These are phyloP conservation scores for Meriones unguiculatus DNA, from an alignment of 2,113 vertebrate genomes.

Conservation along the genomic window DNA sequence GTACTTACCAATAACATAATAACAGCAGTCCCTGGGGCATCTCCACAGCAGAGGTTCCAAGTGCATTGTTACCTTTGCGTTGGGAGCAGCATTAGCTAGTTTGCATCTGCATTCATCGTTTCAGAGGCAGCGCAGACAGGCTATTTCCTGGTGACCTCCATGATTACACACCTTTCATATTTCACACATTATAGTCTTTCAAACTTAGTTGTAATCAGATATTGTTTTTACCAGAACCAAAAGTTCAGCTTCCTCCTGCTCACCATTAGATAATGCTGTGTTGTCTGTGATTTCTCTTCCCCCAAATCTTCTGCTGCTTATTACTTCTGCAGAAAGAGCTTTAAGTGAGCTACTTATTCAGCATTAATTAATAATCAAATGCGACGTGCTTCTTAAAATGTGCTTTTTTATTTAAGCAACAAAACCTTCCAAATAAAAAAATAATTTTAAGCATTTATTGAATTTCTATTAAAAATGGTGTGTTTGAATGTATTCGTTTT, in stretches of 20 bases:
- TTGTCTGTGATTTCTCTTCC: constrained; percentile 5
- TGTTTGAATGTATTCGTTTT: constrained; percentile 70
- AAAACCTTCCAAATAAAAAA: constrained; percentile 67
- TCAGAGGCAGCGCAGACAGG: not conserved
- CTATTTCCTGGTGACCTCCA: not conserved
- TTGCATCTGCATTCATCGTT: not conserved
- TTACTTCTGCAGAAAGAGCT: constrained; percentile 48
- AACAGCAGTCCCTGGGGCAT: not conserved
- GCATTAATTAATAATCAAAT: constrained; percentile 69
- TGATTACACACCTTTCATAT: constrained; percentile 45
- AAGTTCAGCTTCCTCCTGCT: constrained; percentile 47
- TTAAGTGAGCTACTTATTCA: constrained; percentile 35
- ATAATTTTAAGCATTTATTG: constrained; percentile 62
- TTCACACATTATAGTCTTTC: constrained; percentile 46
- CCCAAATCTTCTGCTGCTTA: constrained; percentile 21
- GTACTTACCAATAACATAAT: constrained; percentile 6
- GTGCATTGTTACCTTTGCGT: constrained; percentile 36
- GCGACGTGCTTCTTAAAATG: constrained; percentile 70
- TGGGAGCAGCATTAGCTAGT: constrained; percentile 50
- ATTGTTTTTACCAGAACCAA: not conserved
- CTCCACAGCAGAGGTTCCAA: constrained; percentile 55
- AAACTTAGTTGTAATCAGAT: constrained; percentile 68
- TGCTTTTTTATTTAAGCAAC: constrained; percentile 71
- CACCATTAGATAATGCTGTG: constrained; percentile 43
- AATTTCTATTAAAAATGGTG: constrained; percentile 61